These are phyloP conservation scores for Misgurnus anguillicaudatus DNA, from an alignment of 2,113 vertebrate species.

Conservation along the genomic window DNA sequence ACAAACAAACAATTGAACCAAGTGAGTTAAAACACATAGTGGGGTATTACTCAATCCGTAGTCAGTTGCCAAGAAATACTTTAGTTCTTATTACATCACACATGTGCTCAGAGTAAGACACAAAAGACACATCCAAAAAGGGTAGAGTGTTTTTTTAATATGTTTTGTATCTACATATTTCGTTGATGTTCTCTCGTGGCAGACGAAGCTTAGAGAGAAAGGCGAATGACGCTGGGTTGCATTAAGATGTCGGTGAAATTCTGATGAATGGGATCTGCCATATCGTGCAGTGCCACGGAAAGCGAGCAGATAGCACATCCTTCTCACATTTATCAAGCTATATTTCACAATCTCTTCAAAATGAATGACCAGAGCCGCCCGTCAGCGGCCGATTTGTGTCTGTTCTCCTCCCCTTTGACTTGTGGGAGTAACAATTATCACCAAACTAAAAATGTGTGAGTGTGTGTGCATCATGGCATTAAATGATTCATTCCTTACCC, in stretches of 20 bases:
- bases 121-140: background rate
- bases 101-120: background rate
- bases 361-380: slow-evolving; percentile 41
- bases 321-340: slow-evolving; percentile 51
- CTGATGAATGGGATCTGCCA: slow-evolving; percentile 44
- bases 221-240: slow-evolving; percentile 32
- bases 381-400: slow-evolving; percentile 41
- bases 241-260: slow-evolving; percentile 48
- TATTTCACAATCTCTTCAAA: slow-evolving; percentile 48
- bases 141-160: background rate
- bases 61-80: background rate
- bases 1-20: background rate
- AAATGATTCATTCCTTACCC: background rate
- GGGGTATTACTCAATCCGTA: background rate
- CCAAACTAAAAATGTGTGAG: slow-evolving; percentile 32
- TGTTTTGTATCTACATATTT: slow-evolving; percentile 5
- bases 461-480: background rate
- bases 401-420: slow-evolving; percentile 16
- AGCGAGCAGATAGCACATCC: slow-evolving; percentile 49
- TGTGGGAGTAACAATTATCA: slow-evolving; percentile 49
- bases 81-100: background rate
- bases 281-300: slow-evolving; percentile 50
- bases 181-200: slow-evolving; percentile 21
- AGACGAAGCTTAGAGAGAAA: slow-evolving; percentile 34
- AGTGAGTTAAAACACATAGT: background rate